Evolutionary conservation across 2,888 invertebrate genomes (phyloP), one percentile per base, ranked within the genome.

Genomic region (Polyploca ridens): DNA sequence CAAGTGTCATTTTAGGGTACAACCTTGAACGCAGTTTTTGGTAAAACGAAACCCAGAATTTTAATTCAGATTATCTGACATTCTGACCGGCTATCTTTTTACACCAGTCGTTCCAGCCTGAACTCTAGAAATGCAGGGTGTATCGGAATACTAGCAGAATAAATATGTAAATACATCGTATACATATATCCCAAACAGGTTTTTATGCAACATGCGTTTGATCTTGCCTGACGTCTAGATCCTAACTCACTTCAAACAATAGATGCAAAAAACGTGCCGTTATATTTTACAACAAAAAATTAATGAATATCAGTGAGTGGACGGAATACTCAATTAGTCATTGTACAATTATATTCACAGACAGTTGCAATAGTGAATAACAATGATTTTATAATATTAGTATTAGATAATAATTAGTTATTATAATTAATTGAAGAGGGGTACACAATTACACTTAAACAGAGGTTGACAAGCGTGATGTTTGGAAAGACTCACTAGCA

Each of bases 291-390:
- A 19, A 71, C 71, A 75, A 72, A 69, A 64, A 5, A 69, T 72
- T 65, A 74, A 72, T 72, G 72, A 72, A 71, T 73, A 76, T 67
- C 71, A 73, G 73, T 74, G 75, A 80, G 72, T 75, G 72, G 69
- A 74, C 72, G 69, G 67, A 67, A 60, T 66, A 71, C 69, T 72
- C 73, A 71, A 77, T 80, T 75, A 76, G 74, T 74, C 71, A 81
- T 79, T 76, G 79, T 78, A 67, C 65, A 69, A 76, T 38, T 8
- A 38, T 3, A 41, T 41, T 13, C 13, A 13, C 11, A 77, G 63
- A 68, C 64, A 65, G 63, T 60, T 64, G 35, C 1, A 19, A 19
- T 19, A 35, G 38, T 38, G 60, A 41, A 60, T 58, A 61, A 2
- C 44, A 44, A 14, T 44, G 3, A 14, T 44, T 14, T 27, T 27